These are phyloP conservation scores for Pomacea canaliculata DNA, from an alignment of 2,888 invertebrate species.

Conservation along the genomic window DNA sequence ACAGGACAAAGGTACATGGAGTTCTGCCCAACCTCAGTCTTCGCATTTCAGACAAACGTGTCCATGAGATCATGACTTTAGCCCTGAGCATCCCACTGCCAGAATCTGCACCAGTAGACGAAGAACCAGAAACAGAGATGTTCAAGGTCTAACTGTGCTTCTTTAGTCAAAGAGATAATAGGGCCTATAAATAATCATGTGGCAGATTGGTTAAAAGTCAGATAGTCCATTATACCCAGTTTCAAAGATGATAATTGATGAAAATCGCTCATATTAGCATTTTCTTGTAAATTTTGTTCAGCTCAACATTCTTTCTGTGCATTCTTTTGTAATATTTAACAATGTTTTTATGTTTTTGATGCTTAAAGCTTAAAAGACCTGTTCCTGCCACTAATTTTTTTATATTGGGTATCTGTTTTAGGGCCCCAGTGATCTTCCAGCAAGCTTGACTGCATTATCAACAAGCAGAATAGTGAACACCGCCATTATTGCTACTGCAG, in stretches of 20 bases:
- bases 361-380: neutral
- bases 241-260: no score
- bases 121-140: conserved; percentile 1
- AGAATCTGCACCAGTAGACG: conserved; percentile 49
- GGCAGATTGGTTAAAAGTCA: no score
- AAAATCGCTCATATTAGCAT: no score
- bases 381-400: neutral
- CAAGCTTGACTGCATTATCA: neutral
- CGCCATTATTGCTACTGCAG: no score
- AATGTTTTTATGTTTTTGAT: no score
- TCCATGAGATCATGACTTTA: conserved; percentile 72
- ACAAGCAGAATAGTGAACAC: no score
- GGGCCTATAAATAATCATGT: no score
- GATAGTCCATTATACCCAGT: no score
- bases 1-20: conserved; percentile 78
- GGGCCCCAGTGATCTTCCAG: conserved; percentile 21
- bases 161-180: neutral
- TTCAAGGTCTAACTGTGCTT: conserved; percentile 16
- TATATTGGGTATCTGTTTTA: neutral
- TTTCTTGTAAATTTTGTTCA: no score
- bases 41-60: conserved; percentile 71
- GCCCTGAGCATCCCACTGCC: conserved; percentile 72
- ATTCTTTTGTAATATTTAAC: no score
- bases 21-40: conserved; percentile 73
- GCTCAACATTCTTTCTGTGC: no score